phyloP scores from a whole-genome alignment of 2,113 vertebrate genomes.

The Rhinichthys klamathensis region DNA sequence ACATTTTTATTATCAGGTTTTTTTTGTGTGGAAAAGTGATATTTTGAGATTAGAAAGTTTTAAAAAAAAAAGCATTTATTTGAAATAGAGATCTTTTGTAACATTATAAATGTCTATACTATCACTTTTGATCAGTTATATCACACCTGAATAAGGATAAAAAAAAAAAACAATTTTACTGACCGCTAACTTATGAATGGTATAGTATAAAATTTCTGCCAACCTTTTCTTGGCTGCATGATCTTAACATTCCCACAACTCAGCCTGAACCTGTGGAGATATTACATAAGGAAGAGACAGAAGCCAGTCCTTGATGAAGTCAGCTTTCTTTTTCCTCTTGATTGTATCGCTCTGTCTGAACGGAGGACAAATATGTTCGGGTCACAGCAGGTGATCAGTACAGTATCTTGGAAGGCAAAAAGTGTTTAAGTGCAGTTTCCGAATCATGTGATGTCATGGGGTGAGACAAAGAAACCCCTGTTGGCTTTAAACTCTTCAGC shows the following conservation, averaged over 20 bases:
- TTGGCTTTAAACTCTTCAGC: slow-evolving; percentile 36
- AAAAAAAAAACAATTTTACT: not conserved
- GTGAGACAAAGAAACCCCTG: slow-evolving; percentile 33
- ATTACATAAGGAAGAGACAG: not conserved
- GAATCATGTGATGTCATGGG: not conserved
- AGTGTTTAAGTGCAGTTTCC: not conserved
- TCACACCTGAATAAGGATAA: not conserved
- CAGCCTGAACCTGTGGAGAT: slow-evolving; percentile 7
- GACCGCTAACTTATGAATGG: not conserved
- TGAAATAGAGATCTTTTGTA: not conserved
- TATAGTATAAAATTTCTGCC: not conserved
- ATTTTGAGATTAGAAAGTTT: no score
- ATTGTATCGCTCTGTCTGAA: not conserved
- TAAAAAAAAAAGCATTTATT: no score
- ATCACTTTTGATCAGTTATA: not conserved
- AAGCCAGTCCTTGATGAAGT: not conserved
- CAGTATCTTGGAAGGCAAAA: slow-evolving; percentile 30
- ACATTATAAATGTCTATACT: not conserved
- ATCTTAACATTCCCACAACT: slow-evolving; percentile 6
- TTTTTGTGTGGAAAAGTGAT: no score
- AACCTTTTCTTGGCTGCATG: not conserved
- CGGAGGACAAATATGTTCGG: not conserved
- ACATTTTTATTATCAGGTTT: no score
- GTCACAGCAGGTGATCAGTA: not conserved
- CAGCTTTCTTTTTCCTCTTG: not conserved